phyloP scores from a whole-genome alignment of 2,797 vertebrate species.

The Diplodus puntazzo region DNA sequence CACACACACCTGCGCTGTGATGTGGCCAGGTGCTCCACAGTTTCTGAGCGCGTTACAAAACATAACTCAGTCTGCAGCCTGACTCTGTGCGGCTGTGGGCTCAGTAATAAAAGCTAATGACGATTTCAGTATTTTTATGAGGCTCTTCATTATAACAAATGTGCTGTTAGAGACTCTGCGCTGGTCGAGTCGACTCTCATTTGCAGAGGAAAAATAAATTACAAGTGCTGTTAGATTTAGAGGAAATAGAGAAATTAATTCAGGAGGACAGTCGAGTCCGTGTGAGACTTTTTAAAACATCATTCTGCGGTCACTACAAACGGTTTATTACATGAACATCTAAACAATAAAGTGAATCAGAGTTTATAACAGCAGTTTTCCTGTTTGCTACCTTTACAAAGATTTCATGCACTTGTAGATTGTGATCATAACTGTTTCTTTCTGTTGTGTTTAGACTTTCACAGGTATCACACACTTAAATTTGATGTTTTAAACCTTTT shows the following conservation, averaged over 20 bases:
- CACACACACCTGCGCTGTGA: slow-evolving; percentile 11
- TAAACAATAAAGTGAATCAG: background rate
- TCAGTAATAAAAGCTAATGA: slow-evolving; percentile 27
- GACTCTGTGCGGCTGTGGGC: background rate
- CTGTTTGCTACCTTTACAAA: background rate
- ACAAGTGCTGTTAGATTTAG: background rate
- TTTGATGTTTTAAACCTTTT: no score
- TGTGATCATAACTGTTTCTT: background rate
- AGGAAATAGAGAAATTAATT: background rate
- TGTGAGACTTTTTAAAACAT: background rate
- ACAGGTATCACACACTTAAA: no score
- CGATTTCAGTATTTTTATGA: slow-evolving; percentile 33
- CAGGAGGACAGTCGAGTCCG: background rate
- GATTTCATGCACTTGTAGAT: background rate
- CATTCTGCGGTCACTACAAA: background rate
- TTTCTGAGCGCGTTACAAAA: background rate
- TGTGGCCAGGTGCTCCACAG: slow-evolving; percentile 8
- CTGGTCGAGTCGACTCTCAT: background rate
- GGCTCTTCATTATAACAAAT: slow-evolving; percentile 18
- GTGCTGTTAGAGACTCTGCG: background rate
- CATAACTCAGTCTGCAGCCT: slow-evolving; percentile 1
- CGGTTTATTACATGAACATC: background rate
- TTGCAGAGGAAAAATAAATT: background rate
- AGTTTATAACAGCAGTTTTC: background rate
- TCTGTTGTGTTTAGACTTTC: background rate